Evolutionary conservation across 2,797 vertebrate genomes (phyloP).

Genomic region (Thamnophis elegans): DNA sequence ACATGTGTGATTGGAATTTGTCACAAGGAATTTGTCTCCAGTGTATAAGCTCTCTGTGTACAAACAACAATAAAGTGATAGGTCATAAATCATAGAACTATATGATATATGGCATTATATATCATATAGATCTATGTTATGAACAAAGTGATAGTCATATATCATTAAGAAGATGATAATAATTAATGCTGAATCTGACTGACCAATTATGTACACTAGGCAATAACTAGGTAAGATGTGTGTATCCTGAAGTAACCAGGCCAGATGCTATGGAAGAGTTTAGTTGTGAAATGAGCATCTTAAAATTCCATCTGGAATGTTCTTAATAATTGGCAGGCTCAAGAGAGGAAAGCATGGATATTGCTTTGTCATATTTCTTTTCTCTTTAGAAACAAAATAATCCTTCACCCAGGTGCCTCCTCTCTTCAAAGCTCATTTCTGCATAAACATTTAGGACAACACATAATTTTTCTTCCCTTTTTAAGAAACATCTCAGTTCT

Average conservation of each 20-base stretch:
- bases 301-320: background rate
- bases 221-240: background rate
- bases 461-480: background rate
- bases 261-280: background rate
- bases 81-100: no score
- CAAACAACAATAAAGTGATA: no score
- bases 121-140: no score
- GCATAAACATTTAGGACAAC: background rate
- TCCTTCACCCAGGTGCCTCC: background rate
- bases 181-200: background rate
- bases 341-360: background rate
- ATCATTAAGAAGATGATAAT: no score
- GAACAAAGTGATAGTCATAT: no score
- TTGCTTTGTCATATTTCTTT: background rate
- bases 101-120: no score
- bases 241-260: background rate
- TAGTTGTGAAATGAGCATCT: background rate
- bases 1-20: no score
- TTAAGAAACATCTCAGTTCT: background rate
- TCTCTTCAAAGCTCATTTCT: background rate
- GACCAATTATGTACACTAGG: background rate
- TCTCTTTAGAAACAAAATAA: background rate
- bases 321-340: background rate
- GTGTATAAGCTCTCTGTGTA: no score
- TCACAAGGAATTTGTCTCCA: no score